phyloP scores from a whole-genome alignment of 2,113 vertebrate species.

The Oplegnathus fasciatus region DNA sequence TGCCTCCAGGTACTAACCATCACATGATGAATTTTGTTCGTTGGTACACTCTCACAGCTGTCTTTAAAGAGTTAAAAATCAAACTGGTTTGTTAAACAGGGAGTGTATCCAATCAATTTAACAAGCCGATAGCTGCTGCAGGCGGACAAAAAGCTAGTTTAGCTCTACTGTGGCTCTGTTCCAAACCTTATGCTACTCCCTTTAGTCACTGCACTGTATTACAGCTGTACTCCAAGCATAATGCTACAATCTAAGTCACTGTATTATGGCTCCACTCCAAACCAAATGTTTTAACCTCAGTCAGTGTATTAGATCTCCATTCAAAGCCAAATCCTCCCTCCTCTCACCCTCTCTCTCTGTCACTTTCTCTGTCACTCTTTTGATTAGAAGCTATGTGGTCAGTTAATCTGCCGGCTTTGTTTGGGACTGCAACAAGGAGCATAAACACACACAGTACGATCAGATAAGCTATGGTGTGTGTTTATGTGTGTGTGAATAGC shows the following conservation, averaged over 20 bases:
- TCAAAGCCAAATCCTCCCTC: slow-evolving; percentile 52
- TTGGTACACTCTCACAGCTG: background rate
- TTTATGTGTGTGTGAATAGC: slow-evolving; percentile 30
- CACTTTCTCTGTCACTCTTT: slow-evolving; percentile 41
- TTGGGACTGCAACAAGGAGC: slow-evolving; percentile 27
- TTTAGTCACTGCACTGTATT: slow-evolving; percentile 35
- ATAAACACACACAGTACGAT: slow-evolving; percentile 33
- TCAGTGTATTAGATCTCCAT: background rate
- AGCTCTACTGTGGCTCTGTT: slow-evolving; percentile 12
- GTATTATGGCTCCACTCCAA: slow-evolving; percentile 53
- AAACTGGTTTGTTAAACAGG: background rate
- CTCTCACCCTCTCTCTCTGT: slow-evolving; percentile 13
- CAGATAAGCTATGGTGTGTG: slow-evolving; percentile 27
- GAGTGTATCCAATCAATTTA: background rate
- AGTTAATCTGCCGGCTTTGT: slow-evolving; percentile 59
- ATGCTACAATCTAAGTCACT: slow-evolving; percentile 43
- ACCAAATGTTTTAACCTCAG: slow-evolving; percentile 35
- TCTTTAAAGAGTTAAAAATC: background rate
- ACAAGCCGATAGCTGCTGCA: slow-evolving; percentile 10
- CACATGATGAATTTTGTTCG: background rate
- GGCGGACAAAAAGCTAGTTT: background rate
- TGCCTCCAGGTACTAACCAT: slow-evolving; percentile 30
- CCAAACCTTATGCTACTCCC: background rate
- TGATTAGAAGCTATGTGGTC: slow-evolving; percentile 51
- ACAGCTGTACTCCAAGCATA: slow-evolving; percentile 27